phyloP scores from a whole-genome alignment of 92 coral and sea anemone genomes.

The Epizoanthus fatuus region DNA sequence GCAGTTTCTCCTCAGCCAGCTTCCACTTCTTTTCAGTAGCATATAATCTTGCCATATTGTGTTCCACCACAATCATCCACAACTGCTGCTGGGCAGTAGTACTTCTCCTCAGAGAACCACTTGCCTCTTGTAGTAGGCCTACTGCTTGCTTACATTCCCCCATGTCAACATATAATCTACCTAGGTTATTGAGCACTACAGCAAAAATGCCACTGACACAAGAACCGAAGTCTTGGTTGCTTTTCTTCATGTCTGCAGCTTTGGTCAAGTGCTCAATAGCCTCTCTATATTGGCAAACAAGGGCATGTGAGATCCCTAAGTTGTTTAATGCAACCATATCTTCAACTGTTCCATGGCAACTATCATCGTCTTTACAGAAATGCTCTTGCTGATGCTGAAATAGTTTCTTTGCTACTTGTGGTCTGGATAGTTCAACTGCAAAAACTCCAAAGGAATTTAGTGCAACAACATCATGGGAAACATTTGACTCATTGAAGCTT shows the following conservation, averaged over 20 bases:
- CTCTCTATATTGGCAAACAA: neutral
- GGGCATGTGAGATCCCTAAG: neutral
- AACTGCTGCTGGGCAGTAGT: neutral
- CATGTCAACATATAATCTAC: neutral
- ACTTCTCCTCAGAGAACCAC: neutral
- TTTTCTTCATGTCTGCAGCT: neutral
- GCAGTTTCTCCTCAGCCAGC: neutral
- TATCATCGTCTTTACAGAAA: neutral
- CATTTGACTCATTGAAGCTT: no score
- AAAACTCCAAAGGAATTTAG: no score
- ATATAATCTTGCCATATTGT: neutral
- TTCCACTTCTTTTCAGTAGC: neutral
- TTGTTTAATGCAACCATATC: slow-evolving; percentile 1
- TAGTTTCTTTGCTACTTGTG: no score
- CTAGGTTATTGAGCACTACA: slow-evolving; percentile 10
- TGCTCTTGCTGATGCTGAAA: neutral
- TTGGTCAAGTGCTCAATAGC: neutral
- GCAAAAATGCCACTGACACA: neutral
- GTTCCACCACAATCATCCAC: neutral
- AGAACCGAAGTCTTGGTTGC: neutral
- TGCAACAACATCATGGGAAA: no score
- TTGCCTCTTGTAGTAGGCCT: neutral
- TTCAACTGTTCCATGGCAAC: neutral
- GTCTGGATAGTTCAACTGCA: no score
- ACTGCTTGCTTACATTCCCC: neutral